Evolutionary conservation across 2,888 invertebrate species (phyloP), one percentile per base, ranked within the genome.

Genomic region (Drosophila cognata): DNA sequence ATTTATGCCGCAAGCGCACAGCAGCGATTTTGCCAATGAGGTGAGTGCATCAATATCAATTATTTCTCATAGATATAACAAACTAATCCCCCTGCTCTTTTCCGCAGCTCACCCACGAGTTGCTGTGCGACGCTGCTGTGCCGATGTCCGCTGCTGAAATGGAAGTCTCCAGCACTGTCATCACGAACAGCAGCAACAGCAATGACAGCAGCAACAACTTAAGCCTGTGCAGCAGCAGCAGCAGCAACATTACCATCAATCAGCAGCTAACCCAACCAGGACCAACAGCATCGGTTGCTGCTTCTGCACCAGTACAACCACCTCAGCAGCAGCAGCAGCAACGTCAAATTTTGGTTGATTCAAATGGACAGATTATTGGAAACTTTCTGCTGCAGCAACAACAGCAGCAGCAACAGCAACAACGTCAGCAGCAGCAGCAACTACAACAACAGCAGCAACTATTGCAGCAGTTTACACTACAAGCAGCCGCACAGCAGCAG

Each of bases 101-200:
- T 35, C 50, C 52, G 13, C 66, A 92, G 92, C 74, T 91, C 29
- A 65, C 94, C 82, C 89, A 95, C 50, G 95, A 95, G 91, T 94
- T 95, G 50, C 94, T 95, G 1, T 90, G 95, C 51, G 95, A 95
- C 91, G 94, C 82, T 91, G 94, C 84, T 10, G 84, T 95, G 33
- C 95, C 95, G 1, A 92, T 95, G 83, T 95, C 95, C 1, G 91
- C 91, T 6, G 95, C 95, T 8, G 95, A 95, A 92, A 95, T 95
- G 86, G 94, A 94, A 74, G 94, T 95, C 1, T 94, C 94, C 11
- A 95, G 95, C 84, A 94, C 94, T 1, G 94, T 94, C 6, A 82
- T 92, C 48, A 92, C 92, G n/a, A 93, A 92, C 70, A 91, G 88
- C 80, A 91, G 86, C 81, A 93, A 92, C 70, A 92, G 92, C 36